Percentiles rank a stretch among this genome's conserved stretches.
Evolutionary conservation across 2,888 invertebrate species (phyloP).

Genomic region (Diaprepes abbreviatus): DNA sequence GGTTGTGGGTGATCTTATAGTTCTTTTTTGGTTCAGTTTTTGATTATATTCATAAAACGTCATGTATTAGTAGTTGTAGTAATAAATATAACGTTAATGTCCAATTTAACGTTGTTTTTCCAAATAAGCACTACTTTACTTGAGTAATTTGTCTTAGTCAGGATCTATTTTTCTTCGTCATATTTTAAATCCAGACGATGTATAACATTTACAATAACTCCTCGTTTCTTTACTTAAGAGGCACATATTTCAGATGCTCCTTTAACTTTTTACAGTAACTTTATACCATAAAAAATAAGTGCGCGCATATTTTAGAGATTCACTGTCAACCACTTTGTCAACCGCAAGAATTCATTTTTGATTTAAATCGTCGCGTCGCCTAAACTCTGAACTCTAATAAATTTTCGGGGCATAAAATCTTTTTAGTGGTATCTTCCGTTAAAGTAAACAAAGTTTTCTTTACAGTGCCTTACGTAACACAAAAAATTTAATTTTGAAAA

Average conservation of each 20-base stretch:
- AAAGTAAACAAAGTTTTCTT: neutral
- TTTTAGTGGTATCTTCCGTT: neutral
- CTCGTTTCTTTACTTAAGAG: slow-evolving; percentile 3
- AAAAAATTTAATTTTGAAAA: too few species aligned
- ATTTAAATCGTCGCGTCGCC: neutral
- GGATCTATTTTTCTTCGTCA: neutral
- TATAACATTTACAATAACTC: slow-evolving; percentile 6
- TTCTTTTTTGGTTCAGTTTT: too few species aligned
- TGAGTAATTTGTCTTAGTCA: neutral
- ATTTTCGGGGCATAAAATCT: neutral
- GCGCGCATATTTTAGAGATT: slow-evolving; percentile 18
- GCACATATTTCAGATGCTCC: slow-evolving; percentile 1
- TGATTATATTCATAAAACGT: too few species aligned
- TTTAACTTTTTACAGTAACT: neutral
- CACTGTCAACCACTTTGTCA: slow-evolving; percentile 16
- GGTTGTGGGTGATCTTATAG: too few species aligned
- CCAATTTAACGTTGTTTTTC: too few species aligned
- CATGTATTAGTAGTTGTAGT: too few species aligned
- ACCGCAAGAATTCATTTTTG: slow-evolving; percentile 9
- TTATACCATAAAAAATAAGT: slow-evolving; percentile 16
- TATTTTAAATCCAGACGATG: slow-evolving; percentile 8
- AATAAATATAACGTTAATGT: too few species aligned
- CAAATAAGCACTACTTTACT: too few species aligned
- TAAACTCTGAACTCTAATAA: neutral
- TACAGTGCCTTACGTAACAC: too few species aligned